Evolutionary conservation across 2,888 invertebrate species (phyloP).

Genomic region (Matsumyia berberina): DNA sequence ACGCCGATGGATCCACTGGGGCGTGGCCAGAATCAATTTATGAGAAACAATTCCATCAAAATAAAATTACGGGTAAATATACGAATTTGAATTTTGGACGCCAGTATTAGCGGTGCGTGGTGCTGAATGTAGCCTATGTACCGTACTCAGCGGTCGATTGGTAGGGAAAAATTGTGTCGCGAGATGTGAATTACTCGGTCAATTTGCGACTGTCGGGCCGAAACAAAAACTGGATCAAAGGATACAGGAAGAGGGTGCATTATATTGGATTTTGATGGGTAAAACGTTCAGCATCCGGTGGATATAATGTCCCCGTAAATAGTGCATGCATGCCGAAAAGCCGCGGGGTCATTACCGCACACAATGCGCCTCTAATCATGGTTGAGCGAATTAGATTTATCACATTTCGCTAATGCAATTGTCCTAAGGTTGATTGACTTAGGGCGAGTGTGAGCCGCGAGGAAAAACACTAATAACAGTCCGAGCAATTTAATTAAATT

Average conservation of each 20-base stretch:
- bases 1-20: slow-evolving; percentile 49
- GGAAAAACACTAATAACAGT: slow-evolving; percentile 55
- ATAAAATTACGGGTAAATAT: slow-evolving; percentile 69
- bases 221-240: slow-evolving; percentile 54
- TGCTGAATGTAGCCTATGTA: slow-evolving; percentile 25
- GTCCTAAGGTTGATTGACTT: slow-evolving; percentile 68
- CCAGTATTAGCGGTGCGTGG: slow-evolving; percentile 60
- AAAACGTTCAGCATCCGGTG: slow-evolving; percentile 44
- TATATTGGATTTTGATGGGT: slow-evolving; percentile 55
- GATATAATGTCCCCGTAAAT: slow-evolving; percentile 38
- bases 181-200: slow-evolving; percentile 54
- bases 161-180: slow-evolving; percentile 45
- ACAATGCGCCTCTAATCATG: slow-evolving; percentile 72
- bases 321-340: slow-evolving; percentile 45
- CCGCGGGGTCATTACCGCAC: slow-evolving; percentile 67
- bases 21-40: slow-evolving; percentile 69
- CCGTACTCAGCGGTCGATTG: background rate
- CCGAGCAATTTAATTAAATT: slow-evolving; percentile 65
- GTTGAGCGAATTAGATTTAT: slow-evolving; percentile 71
- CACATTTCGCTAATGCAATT: slow-evolving; percentile 70
- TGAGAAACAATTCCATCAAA: slow-evolving; percentile 72
- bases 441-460: slow-evolving; percentile 14
- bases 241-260: slow-evolving; percentile 39
- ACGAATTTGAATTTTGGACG: slow-evolving; percentile 58
- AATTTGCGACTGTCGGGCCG: slow-evolving; percentile 48